Evolutionary conservation across 1,140 invertebrate species (phyloP).

Genomic region (Maniola jurtina): DNA sequence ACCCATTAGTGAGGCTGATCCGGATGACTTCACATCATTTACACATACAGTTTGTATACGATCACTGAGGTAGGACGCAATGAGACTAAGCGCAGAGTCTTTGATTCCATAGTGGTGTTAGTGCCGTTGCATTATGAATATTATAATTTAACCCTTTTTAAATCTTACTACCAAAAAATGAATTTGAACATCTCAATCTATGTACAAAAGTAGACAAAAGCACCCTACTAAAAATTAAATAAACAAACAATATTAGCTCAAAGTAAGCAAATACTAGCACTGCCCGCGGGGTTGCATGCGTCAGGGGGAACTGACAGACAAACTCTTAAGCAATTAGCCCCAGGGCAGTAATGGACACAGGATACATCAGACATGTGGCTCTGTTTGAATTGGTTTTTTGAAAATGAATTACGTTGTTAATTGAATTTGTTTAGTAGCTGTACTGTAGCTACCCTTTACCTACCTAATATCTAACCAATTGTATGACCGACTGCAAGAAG

Average conservation of each 20-base stretch:
- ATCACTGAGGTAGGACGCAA: no score
- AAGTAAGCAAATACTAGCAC: constrained; percentile 10
- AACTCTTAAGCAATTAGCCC: constrained; percentile 8
- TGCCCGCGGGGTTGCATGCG: neutral
- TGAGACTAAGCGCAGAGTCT: no score
- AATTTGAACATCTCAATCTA: neutral
- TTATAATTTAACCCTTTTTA: neutral
- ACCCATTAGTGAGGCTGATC: no score
- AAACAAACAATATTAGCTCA: constrained; percentile 13
- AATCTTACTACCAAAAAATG: neutral
- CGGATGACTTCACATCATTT: no score
- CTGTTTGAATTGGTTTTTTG: constrained; percentile 7
- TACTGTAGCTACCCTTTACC: no score
- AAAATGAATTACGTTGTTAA: neutral
- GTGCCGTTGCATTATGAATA: neutral
- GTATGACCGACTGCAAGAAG: no score
- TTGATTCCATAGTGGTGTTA: no score
- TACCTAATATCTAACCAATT: no score
- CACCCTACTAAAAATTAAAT: neutral
- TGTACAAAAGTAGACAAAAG: neutral
- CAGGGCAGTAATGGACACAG: neutral
- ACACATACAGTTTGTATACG: no score
- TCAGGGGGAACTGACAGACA: neutral
- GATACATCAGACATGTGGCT: constrained; percentile 3
- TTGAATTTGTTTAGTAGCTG: neutral